phyloP scores from a whole-genome alignment of 37 sponge, comb jelly and placozoan species.

The Mnemiopsis leidyi region DNA sequence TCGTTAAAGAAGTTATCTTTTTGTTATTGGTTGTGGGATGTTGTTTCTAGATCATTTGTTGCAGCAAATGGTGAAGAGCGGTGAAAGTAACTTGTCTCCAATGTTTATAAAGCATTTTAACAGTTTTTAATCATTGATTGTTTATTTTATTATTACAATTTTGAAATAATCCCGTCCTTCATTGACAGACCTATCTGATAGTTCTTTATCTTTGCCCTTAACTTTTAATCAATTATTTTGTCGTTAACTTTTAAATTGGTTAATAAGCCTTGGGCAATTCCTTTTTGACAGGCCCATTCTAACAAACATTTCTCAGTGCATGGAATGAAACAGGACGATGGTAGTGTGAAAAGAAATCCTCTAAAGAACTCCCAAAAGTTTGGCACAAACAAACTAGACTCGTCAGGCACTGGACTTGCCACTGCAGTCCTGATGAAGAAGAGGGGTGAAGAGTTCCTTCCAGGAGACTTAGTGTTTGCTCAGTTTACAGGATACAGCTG shows the following conservation, averaged over 20 bases:
- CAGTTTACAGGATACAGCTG: conserved; percentile 51
- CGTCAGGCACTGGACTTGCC: not conserved
- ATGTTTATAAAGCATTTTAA: not conserved
- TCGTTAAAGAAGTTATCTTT: too few relatives aligned
- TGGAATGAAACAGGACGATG: not conserved
- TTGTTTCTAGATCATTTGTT: not conserved
- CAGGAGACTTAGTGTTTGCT: conserved; percentile 36
- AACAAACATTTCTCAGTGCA: not conserved
- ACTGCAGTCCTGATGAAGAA: not conserved
- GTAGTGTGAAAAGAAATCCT: not conserved
- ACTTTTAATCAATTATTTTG: too few relatives aligned
- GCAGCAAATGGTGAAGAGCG: not conserved
- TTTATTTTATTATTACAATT: not conserved
- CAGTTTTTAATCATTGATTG: not conserved
- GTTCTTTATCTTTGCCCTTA: too few relatives aligned
- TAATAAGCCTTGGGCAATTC: too few relatives aligned
- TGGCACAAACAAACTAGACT: not conserved
- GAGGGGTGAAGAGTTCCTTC: not conserved
- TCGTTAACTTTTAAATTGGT: too few relatives aligned
- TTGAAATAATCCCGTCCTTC: not conserved
- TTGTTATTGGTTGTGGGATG: not conserved
- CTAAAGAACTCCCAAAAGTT: not conserved
- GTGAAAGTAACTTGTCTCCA: not conserved
- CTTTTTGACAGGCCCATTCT: too few relatives aligned
- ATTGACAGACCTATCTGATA: too few relatives aligned